Percentiles rank a stretch among this genome's conserved stretches.
phyloP scores from a whole-genome alignment of 1,140 invertebrate species.

The Neuroterus valhalla region DNA sequence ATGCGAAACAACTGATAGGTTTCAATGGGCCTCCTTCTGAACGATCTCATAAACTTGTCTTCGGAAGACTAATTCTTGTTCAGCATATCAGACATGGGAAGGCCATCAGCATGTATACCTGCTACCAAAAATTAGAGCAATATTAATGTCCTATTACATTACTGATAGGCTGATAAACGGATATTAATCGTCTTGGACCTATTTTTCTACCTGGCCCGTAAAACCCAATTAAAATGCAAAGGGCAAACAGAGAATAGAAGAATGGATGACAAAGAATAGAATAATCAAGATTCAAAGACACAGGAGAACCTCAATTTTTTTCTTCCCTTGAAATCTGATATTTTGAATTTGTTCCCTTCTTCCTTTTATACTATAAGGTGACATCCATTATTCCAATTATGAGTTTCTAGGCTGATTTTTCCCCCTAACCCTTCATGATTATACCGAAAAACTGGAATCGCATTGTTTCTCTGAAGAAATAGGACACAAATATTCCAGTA shows the following conservation, averaged over 20 bases:
- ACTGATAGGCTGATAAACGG: constrained; percentile 12
- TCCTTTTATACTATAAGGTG: too few relatives aligned
- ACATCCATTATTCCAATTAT: too few relatives aligned
- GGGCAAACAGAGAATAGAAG: background rate
- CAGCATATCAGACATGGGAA: constrained; percentile 11
- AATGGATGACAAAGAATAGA: constrained; percentile 3
- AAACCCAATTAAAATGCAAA: constrained; percentile 14
- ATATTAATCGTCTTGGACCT: background rate
- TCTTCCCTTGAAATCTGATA: background rate
- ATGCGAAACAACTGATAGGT: constrained; percentile 25
- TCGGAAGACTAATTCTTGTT: constrained; percentile 14
- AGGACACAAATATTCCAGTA: too few relatives aligned
- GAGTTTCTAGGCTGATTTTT: too few relatives aligned
- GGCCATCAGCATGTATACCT: constrained; percentile 14
- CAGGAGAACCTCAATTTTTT: background rate
- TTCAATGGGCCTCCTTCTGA: background rate
- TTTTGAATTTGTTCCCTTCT: background rate
- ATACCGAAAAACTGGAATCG: too few relatives aligned
- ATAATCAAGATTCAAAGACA: too few relatives aligned
- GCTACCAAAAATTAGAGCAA: constrained; percentile 25
- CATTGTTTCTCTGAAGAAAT: too few relatives aligned
- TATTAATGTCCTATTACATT: constrained; percentile 29
- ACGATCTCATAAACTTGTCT: constrained; percentile 10
- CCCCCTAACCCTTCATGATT: too few relatives aligned
- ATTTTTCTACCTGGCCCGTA: constrained; percentile 19